Evolutionary conservation across 2,888 invertebrate genomes (phyloP).

Genomic region (Drosophila subsilvestris): DNA sequence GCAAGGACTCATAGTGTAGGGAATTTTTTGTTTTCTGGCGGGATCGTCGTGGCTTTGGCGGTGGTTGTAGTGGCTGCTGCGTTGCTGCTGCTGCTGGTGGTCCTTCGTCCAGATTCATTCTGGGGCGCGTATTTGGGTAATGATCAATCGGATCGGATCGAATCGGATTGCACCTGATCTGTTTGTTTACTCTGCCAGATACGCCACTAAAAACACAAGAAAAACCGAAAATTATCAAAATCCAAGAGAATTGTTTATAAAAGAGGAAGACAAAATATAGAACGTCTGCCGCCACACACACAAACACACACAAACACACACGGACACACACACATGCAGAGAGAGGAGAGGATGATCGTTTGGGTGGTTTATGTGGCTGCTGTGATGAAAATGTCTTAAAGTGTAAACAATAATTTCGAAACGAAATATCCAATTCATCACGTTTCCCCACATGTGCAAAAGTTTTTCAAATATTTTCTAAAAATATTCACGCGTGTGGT

Average conservation of each 20-base stretch:
- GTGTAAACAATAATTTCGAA: constrained; percentile 73
- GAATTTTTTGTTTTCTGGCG: constrained; percentile 50
- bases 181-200: constrained; percentile 71
- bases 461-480: constrained; percentile 62
- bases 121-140: constrained; percentile 44
- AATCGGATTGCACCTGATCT: constrained; percentile 30
- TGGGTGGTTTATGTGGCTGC: constrained; percentile 8
- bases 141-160: constrained; percentile 59
- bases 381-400: constrained; percentile 54
- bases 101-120: constrained; percentile 52
- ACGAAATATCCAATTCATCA: constrained; percentile 64
- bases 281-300: constrained; percentile 63
- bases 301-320: constrained; percentile 12
- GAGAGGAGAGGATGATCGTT: neutral
- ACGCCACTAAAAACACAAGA: constrained; percentile 74
- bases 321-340: constrained; percentile 2
- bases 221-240: constrained; percentile 72
- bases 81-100: constrained; percentile 41
- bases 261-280: constrained; percentile 77
- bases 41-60: constrained; percentile 68
- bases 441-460: constrained; percentile 77
- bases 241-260: constrained; percentile 70
- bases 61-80: constrained; percentile 45
- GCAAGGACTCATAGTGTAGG: constrained; percentile 70
- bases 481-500: constrained; percentile 61